Percentiles rank a stretch among this genome's conserved stretches.
These are phyloP conservation scores for Argopecten irradians DNA, from an alignment of 1,140 invertebrate species.

Conservation along the genomic window DNA sequence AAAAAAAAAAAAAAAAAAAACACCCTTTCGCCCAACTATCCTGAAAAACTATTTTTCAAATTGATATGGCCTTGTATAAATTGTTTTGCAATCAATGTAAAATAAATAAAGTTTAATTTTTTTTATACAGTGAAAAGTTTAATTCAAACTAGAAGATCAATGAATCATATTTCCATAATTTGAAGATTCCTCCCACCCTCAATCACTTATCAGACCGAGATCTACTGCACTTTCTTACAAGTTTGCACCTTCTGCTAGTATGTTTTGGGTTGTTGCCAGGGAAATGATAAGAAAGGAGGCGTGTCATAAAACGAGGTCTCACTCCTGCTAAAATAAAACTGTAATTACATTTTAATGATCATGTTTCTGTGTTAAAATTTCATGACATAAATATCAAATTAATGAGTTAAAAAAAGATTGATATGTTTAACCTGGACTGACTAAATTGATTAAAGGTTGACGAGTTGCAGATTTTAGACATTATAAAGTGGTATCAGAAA, in stretches of 20 bases:
- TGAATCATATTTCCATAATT: too few relatives aligned
- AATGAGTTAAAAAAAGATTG: not conserved
- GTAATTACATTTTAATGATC: not conserved
- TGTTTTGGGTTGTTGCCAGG: not conserved
- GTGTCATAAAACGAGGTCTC: not conserved
- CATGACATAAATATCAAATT: not conserved
- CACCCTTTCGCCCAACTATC: too few relatives aligned
- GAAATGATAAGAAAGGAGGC: not conserved
- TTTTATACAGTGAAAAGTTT: too few relatives aligned
- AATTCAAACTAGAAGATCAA: too few relatives aligned
- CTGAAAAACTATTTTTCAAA: too few relatives aligned
- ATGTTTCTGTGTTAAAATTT: not conserved
- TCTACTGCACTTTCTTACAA: not conserved
- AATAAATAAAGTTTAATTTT: too few relatives aligned
- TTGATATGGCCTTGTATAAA: too few relatives aligned
- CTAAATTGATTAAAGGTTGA: not conserved
- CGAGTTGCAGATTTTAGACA: not conserved
- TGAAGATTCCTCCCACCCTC: not conserved
- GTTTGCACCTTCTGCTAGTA: not conserved
- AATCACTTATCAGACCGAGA: not conserved
- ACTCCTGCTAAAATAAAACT: not conserved
- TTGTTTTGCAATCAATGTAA: too few relatives aligned
- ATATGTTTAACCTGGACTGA: not conserved
- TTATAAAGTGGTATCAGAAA: not conserved
- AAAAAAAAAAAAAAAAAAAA: too few relatives aligned